Evolutionary conservation across 2,888 invertebrate genomes (phyloP).

Genomic region (Tiliacea aurago): DNA sequence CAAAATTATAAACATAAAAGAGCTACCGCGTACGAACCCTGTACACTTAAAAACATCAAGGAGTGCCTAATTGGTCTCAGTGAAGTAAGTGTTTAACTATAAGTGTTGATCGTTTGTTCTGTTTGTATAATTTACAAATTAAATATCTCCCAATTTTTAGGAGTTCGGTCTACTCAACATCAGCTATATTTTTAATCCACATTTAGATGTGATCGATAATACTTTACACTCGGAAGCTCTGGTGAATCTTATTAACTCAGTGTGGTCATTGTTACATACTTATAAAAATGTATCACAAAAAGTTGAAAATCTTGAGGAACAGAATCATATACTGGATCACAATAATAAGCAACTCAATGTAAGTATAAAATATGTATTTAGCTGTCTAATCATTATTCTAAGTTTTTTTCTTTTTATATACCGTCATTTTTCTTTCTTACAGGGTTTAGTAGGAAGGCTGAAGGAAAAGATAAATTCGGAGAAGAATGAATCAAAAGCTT

Average conservation of each 20-base stretch:
- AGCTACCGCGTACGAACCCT: constrained; percentile 84
- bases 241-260: constrained; percentile 82
- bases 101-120: background rate
- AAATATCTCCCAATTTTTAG: constrained; percentile 68
- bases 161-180: constrained; percentile 84
- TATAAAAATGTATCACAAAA: constrained; percentile 81
- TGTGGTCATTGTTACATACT: constrained; percentile 82
- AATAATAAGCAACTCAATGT: constrained; percentile 85
- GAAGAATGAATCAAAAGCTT: constrained; percentile 85
- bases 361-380: constrained; percentile 59
- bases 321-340: constrained; percentile 82
- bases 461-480: constrained; percentile 80
- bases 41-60: constrained; percentile 80
- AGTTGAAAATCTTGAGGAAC: constrained; percentile 77
- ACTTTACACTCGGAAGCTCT: constrained; percentile 77
- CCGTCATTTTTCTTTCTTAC: constrained; percentile 36
- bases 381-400: background rate
- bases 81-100: constrained; percentile 75
- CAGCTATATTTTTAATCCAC: constrained; percentile 84
- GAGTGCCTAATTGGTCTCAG: constrained; percentile 85
- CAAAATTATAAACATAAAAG: constrained; percentile 84
- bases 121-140: background rate
- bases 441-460: constrained; percentile 77
- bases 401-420: no score
- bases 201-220: constrained; percentile 77